Conservation (phyloP, 2,888 invertebrate species). For the Epirrita christyi region DNA sequence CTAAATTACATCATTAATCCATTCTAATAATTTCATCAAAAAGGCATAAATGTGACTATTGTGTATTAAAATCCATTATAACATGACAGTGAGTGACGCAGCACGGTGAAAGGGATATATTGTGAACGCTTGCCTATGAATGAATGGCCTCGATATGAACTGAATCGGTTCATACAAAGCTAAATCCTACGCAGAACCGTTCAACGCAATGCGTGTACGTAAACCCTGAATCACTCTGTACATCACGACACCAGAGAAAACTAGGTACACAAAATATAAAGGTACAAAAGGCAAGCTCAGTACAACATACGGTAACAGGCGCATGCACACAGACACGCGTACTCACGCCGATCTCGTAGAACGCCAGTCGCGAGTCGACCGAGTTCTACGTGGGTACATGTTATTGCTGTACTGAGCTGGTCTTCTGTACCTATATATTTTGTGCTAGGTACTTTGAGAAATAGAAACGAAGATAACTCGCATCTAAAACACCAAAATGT, state of each 20-base stretch:
- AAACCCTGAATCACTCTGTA: slow-evolving; percentile 16
- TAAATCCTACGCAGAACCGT: slow-evolving; percentile 22
- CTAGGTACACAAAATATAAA: too few species aligned
- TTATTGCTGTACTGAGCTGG: too few species aligned
- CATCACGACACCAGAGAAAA: slow-evolving; percentile 9
- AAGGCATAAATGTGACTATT: slow-evolving; percentile 26
- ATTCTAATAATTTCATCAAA: slow-evolving; percentile 45
- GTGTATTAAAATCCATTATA: slow-evolving; percentile 20
- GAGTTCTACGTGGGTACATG: too few species aligned
- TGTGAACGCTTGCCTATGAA: slow-evolving; percentile 34
- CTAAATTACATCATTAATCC: slow-evolving; percentile 34
- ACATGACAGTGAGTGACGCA: slow-evolving; percentile 14
- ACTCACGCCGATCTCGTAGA: too few species aligned
- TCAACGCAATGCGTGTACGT: slow-evolving; percentile 18
- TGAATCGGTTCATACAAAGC: slow-evolving; percentile 25
- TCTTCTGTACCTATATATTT: too few species aligned
- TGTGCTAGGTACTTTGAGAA: too few species aligned
- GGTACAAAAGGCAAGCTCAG: too few species aligned
- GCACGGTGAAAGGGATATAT: slow-evolving; percentile 29
- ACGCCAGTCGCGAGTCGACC: too few species aligned
- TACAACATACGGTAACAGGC: slow-evolving; percentile 8
- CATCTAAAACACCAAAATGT: not conserved
- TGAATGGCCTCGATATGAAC: slow-evolving; percentile 29
- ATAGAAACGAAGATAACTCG: not conserved
- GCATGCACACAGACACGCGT: not conserved